Evolutionary conservation across 2,113 vertebrate genomes (phyloP), one percentile per base, ranked within the genome.

Genomic region (Cariama cristata): DNA sequence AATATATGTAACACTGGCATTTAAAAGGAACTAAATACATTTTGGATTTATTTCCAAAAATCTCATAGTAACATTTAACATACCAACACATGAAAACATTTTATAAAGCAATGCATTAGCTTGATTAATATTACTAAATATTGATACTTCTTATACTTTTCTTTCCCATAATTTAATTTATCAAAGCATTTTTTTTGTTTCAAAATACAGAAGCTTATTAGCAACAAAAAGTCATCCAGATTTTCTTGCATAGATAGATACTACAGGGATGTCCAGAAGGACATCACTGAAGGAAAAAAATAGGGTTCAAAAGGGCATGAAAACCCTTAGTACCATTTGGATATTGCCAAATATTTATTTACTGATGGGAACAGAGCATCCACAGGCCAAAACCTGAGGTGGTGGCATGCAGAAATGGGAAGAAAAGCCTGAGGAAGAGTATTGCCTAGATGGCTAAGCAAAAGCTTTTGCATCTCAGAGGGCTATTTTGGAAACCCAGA

Each of bases 11-110:
- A 93, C 32, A 76, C 32, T 58, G 62, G 71, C 53, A 90, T 73
- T 94, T 83, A 88, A 88, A 93, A 90, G 49, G 28, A 94, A 79
- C 52, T 60, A 89, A 91, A 93, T 60, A 93, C 22, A 83, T 42
- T 79, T 0, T 50, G 10, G 71, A 12, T 92, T 92, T 79, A 73
- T 58, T 93, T 80, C 38, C 67, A 73, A 62, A n/a, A 91, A 94
- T 16, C 9, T 93, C 42, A 77, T 17, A 62, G 22, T 58, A 95
- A 88, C 42, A 66, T 71, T 84, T 88, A 72, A 90, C 33, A 81
- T 26, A 86, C 8, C 59, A 80, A 63, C 44, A 81, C 45, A 67
- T 26, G 35, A 93, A 88, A 90, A 83, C 28, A 69, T 26, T 63
- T 92, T 38, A 69, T 33, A 76, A 86, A 92, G n/a, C 14, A 40